A percentile compares a stretch with the other conserved stretches of the same genome.
Evolutionary conservation across 2,888 invertebrate genomes (phyloP).

Genomic region (Tipula confusa): DNA sequence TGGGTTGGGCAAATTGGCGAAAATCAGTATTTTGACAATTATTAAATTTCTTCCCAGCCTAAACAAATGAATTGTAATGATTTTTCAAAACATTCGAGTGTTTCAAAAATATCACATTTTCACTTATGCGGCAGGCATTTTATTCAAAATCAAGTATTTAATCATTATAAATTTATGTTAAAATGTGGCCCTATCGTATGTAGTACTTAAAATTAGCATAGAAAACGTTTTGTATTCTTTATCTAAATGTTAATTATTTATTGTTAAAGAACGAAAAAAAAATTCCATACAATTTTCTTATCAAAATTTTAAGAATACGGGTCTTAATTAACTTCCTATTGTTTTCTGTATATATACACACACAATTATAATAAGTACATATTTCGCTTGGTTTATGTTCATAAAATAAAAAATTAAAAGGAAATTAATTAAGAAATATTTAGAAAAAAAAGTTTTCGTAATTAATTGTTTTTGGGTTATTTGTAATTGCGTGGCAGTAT

Average conservation of each 20-base stretch:
- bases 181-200: neutral
- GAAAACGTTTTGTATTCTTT: neutral
- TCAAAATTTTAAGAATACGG: neutral
- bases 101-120: no score
- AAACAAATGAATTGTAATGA: no score
- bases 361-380: neutral
- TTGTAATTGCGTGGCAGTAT: neutral
- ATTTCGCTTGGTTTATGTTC: neutral
- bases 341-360: neutral
- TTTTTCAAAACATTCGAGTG: no score
- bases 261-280: neutral
- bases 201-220: neutral
- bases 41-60: no score
- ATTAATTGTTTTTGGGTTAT: conserved; percentile 20
- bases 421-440: neutral
- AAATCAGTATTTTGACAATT: no score
- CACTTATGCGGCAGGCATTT: no score
- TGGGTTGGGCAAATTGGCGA: no score
- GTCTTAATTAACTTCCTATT: conserved; percentile 12
- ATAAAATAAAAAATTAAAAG: neutral
- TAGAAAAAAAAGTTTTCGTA: neutral
- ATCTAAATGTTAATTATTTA: neutral
- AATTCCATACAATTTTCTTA: neutral
- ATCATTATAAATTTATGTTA: neutral
- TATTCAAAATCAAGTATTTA: no score